Percentiles rank a stretch among this genome's conserved stretches.
Evolutionary conservation across 2,888 invertebrate genomes (phyloP).

Genomic region (Iphiclides podalirius): DNA sequence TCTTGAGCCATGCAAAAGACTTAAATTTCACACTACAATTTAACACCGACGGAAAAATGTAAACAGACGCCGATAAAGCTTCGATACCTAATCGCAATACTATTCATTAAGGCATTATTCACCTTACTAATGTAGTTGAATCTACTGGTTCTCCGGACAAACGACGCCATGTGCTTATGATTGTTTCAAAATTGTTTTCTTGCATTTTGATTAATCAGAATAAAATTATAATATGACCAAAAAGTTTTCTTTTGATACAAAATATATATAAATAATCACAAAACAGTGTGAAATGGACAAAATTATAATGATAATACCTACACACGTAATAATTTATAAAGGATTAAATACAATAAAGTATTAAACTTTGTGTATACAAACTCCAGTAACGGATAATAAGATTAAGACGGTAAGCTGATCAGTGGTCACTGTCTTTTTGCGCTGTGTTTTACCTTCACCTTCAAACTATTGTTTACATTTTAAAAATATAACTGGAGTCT

Average conservation of each 20-base stretch:
- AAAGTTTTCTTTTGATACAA: constrained; percentile 41
- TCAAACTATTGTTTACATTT: too few species aligned
- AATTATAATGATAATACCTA: too few species aligned
- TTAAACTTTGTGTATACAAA: too few species aligned
- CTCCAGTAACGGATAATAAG: too few species aligned
- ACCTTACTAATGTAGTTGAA: constrained; percentile 53
- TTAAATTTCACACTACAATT: constrained; percentile 29
- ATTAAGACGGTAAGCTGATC: too few species aligned
- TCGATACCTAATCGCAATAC: constrained; percentile 31
- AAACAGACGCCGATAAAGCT: constrained; percentile 43
- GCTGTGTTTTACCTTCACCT: too few species aligned
- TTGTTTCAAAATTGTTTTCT: constrained; percentile 68
- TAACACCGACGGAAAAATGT: constrained; percentile 38
- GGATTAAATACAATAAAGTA: too few species aligned
- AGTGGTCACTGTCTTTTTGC: too few species aligned
- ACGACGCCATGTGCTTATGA: constrained; percentile 69
- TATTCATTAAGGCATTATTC: constrained; percentile 33
- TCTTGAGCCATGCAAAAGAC: constrained; percentile 2
- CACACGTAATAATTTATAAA: too few species aligned
- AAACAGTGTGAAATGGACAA: too few species aligned
- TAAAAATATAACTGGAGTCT: too few species aligned
- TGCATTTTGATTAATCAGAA: constrained; percentile 48
- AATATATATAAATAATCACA: background rate
- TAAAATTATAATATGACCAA: constrained; percentile 37
- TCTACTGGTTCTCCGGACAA: constrained; percentile 62